A percentile compares a stretch with the other conserved stretches of the same genome.
phyloP scores from a whole-genome alignment of 1,140 invertebrate genomes.

The Bombus superbus region DNA sequence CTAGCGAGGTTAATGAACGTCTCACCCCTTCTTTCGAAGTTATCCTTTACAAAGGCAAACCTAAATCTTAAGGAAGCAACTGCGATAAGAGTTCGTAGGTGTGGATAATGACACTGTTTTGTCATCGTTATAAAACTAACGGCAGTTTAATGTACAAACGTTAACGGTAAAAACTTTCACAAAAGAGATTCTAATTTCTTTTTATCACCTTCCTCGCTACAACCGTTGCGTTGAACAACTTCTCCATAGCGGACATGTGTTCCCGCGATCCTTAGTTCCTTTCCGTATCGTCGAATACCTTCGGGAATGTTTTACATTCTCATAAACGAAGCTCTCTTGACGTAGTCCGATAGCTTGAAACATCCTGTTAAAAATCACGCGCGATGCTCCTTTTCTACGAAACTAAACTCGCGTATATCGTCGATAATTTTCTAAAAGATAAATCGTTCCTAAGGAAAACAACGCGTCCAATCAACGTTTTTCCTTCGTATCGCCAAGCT shows the following conservation, averaged over 20 bases:
- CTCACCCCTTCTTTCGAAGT: background rate
- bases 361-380: background rate
- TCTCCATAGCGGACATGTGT: too few species aligned
- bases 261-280: background rate
- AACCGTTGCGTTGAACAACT: background rate
- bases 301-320: background rate
- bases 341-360: background rate
- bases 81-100: background rate
- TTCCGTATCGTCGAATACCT: background rate
- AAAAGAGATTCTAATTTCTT: background rate
- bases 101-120: background rate
- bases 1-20: background rate
- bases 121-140: background rate
- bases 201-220: background rate
- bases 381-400: too few species aligned
- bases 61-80: background rate
- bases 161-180: slow-evolving; percentile 10
- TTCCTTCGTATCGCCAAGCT: too few species aligned
- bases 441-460: too few species aligned
- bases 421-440: too few species aligned
- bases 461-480: too few species aligned
- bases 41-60: background rate
- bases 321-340: background rate
- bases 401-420: too few species aligned
- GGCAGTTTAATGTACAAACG: background rate